phyloP scores from a whole-genome alignment of 2,797 vertebrate species.

The Fistularia commersonii region DNA sequence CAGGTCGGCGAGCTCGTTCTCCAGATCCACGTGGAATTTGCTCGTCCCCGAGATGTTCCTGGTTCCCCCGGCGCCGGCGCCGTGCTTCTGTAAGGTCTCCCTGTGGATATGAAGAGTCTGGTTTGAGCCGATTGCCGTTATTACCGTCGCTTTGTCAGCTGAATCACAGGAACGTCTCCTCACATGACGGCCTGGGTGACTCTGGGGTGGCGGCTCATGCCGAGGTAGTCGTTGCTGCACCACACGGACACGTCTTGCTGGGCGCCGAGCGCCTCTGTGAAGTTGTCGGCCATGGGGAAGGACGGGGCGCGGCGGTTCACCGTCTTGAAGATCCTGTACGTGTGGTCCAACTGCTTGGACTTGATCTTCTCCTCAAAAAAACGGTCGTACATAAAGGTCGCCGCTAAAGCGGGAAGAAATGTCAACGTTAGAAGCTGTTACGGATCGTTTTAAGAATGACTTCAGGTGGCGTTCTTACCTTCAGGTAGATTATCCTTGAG shows the following conservation, averaged over 20 bases:
- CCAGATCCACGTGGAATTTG: slow-evolving; percentile 94
- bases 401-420: slow-evolving; percentile 60
- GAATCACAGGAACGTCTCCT: slow-evolving; percentile 56
- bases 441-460: neutral
- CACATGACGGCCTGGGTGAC: slow-evolving; percentile 83
- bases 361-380: slow-evolving; percentile 91
- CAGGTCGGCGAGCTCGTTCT: slow-evolving; percentile 90
- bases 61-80: slow-evolving; percentile 93
- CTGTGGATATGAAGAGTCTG: slow-evolving; percentile 50
- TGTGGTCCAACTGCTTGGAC: slow-evolving; percentile 87
- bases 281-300: slow-evolving; percentile 75
- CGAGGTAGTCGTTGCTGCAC: slow-evolving; percentile 95
- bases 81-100: slow-evolving; percentile 89
- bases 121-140: no score
- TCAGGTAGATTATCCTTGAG: slow-evolving; percentile 89
- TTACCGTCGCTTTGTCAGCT: no score
- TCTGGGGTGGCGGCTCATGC: slow-evolving; percentile 88
- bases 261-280: slow-evolving; percentile 76
- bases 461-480: slow-evolving; percentile 64
- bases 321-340: slow-evolving; percentile 90
- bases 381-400: slow-evolving; percentile 86
- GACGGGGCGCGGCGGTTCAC: slow-evolving; percentile 87
- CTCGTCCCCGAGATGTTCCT: slow-evolving; percentile 97
- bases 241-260: slow-evolving; percentile 89
- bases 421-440: neutral